Evolutionary conservation across 2,113 vertebrate species (phyloP), one percentile per base, ranked within the genome.

Genomic region (Acrocephalus kingi): DNA sequence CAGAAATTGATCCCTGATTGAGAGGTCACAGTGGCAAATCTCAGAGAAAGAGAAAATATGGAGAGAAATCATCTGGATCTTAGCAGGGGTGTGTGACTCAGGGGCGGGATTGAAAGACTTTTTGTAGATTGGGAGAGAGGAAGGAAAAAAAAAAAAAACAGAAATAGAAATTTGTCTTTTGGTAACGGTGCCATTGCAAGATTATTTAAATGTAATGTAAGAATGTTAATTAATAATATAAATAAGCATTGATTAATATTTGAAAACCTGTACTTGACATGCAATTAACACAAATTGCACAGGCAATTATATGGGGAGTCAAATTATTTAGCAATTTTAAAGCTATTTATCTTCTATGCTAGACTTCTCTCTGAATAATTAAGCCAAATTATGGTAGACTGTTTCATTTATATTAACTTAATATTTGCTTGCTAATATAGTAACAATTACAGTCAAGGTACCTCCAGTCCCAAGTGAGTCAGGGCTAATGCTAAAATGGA

Each of bases 221-320:
- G 93, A 94, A 81, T 91, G 69, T 95, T 95, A 93, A 97, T 89
- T 97, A 91, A 97, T 94, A 94, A 94, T 90, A 84, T 87, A 96
- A 96, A 87, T 90, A 97, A 97, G 58, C 88, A 95, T 87, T 94
- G 90, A 90, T 97, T 92, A 96, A 94, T 97, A 93, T 97, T 91
- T 97, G 86, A 96, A 97, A 97, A 96, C 90, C 91, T 95, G 93
- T 96, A 82, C 94, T 96, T 97, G 73, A 86, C 69, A 75, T 94
- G 94, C 88, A 98, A 98, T 98, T 98, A 98, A 97, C 96, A 95
- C 91, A 97, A 97, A 98, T 98, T 96, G 96, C 84, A 85, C 87
- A 96, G 96, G 97, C 95, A 97, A 97, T 98, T 98, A 97, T 90
- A 94, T 93, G 87, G 82, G 89, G 93, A 97, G 90, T 93, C 92